Evolutionary conservation across 2,888 invertebrate genomes (phyloP).

Genomic region (Andrena bicolor): DNA sequence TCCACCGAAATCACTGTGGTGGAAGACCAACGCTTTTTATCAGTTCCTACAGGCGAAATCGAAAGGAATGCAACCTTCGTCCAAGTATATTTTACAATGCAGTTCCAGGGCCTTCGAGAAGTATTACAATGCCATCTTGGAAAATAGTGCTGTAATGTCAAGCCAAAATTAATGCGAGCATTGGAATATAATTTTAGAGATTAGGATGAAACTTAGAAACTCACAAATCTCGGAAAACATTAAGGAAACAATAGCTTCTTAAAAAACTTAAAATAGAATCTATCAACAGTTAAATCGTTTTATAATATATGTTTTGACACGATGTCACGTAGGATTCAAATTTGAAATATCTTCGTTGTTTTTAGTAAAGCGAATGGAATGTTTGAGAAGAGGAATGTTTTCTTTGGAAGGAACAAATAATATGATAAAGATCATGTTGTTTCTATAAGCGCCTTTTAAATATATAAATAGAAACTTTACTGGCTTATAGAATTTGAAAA

Average conservation of each 20-base stretch:
- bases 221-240: too few relatives aligned
- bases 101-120: conserved; percentile 47
- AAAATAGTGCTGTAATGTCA: background rate
- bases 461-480: background rate
- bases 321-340: background rate
- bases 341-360: background rate
- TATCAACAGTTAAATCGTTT: too few relatives aligned
- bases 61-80: conserved; percentile 12
- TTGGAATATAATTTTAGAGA: too few relatives aligned
- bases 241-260: too few relatives aligned
- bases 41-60: background rate
- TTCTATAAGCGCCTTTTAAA: background rate
- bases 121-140: background rate
- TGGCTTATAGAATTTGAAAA: background rate
- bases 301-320: too few relatives aligned
- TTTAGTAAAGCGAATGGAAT: too few relatives aligned
- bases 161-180: background rate
- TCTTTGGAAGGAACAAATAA: background rate
- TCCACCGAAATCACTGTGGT: background rate
- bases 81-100: conserved; percentile 50
- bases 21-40: too few relatives aligned
- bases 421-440: background rate
- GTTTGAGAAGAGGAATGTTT: background rate
- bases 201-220: background rate
- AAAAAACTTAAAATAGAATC: too few relatives aligned